Evolutionary conservation across 2,113 vertebrate species (phyloP).

Genomic region (Triplophysa rosa): DNA sequence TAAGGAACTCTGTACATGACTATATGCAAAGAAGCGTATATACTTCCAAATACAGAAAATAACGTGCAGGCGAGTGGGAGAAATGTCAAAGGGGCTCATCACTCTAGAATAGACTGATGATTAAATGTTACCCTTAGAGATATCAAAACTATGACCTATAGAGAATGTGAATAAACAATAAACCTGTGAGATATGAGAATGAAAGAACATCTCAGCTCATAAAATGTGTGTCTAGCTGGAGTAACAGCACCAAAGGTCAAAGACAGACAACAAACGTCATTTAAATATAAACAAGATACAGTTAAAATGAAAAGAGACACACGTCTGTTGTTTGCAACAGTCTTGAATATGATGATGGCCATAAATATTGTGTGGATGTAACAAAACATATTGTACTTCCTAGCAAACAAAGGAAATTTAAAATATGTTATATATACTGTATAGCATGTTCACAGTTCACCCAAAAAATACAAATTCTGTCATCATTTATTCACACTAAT

Average conservation of each 20-base stretch:
- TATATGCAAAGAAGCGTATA: background rate
- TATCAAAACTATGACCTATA: conserved; percentile 50
- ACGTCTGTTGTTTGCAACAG: background rate
- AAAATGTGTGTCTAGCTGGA: background rate
- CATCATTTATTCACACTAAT: no score
- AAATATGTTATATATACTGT: background rate
- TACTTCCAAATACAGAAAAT: conserved; percentile 1
- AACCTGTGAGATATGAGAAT: conserved; percentile 12
- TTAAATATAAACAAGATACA: conserved; percentile 15
- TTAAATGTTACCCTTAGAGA: conserved; percentile 48
- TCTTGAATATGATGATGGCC: background rate
- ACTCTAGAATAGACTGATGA: conserved; percentile 46
- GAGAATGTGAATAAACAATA: conserved; percentile 35
- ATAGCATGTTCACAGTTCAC: no score
- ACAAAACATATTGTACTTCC: no score
- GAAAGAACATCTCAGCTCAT: conserved; percentile 5
- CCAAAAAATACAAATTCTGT: no score
- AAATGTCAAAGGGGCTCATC: conserved; percentile 47
- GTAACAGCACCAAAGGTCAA: background rate
- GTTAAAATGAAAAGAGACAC: conserved; percentile 6
- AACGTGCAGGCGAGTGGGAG: conserved; percentile 8
- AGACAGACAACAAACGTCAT: conserved; percentile 2
- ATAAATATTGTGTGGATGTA: background rate
- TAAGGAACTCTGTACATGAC: background rate
- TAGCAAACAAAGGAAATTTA: background rate